These are phyloP conservation scores for Abscondita cerata DNA, from an alignment of 2,888 invertebrate species.

Conservation along the genomic window DNA sequence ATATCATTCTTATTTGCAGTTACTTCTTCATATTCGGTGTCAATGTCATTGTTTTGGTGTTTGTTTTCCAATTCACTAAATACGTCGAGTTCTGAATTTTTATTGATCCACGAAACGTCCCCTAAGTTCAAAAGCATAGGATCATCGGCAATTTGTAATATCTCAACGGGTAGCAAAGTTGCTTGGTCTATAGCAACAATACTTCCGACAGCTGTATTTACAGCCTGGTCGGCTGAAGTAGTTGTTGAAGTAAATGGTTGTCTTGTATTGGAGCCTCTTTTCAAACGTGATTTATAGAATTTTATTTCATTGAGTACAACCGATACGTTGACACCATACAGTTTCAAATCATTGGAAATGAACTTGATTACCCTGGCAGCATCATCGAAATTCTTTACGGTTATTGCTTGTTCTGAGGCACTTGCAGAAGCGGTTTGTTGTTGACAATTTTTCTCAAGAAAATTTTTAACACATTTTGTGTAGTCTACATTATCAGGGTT, in stretches of 20 bases:
- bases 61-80: not conserved
- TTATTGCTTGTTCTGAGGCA: slow-evolving; percentile 4
- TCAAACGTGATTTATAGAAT: not conserved
- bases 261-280: not conserved
- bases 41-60: not conserved
- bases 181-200: not conserved
- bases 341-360: not conserved
- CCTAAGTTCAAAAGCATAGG: not conserved
- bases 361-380: not conserved
- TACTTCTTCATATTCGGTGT: slow-evolving; percentile 5
- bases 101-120: not conserved
- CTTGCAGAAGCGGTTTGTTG: slow-evolving; percentile 1
- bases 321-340: slow-evolving; percentile 1
- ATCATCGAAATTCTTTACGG: not conserved
- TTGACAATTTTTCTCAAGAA: not conserved
- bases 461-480: slow-evolving; percentile 6
- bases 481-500: not conserved
- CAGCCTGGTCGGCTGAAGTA: not conserved
- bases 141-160: not conserved
- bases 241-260: slow-evolving; percentile 3
- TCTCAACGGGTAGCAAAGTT: slow-evolving; percentile 2
- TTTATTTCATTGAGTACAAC: not conserved
- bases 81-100: slow-evolving; percentile 1
- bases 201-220: not conserved
- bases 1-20: slow-evolving; percentile 2